These are phyloP conservation scores for Microhierax caerulescens DNA, from an alignment of 2,797 vertebrate genomes.

Conservation along the genomic window DNA sequence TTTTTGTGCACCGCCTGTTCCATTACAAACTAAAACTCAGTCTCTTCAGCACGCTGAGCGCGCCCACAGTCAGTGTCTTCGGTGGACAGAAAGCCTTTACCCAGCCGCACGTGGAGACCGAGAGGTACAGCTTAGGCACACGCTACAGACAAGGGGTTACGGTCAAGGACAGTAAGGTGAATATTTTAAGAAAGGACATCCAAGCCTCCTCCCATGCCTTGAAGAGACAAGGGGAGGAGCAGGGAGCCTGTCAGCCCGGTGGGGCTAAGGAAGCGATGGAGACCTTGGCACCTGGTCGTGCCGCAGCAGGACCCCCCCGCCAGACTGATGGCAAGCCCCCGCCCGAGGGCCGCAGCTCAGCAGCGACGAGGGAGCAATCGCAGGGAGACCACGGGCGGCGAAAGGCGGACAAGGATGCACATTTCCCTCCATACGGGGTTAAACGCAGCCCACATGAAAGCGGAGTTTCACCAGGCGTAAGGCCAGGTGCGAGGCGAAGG, in stretches of 20 bases:
- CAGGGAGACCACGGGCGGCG: not conserved
- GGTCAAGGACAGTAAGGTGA: not conserved
- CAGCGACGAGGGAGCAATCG: not conserved
- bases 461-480: not conserved
- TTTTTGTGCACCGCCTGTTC: not conserved
- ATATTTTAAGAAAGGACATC: not conserved
- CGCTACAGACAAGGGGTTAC: accelerated
- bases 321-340: accelerated
- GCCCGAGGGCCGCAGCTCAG: not conserved
- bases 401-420: not conserved
- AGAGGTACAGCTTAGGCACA: not conserved
- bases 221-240: not conserved
- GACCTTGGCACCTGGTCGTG: accelerated
- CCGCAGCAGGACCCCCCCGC: not conserved
- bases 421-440: accelerated
- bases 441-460: accelerated
- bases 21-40: not conserved
- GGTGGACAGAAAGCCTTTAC: accelerated
- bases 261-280: not conserved
- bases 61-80: no score
- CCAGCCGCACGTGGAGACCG: accelerated
- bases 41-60: accelerated
- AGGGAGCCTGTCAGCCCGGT: accelerated
- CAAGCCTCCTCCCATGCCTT: not conserved
- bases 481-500: not conserved